phyloP scores from a whole-genome alignment of 2,113 vertebrate species.

The Varanus komodoensis region DNA sequence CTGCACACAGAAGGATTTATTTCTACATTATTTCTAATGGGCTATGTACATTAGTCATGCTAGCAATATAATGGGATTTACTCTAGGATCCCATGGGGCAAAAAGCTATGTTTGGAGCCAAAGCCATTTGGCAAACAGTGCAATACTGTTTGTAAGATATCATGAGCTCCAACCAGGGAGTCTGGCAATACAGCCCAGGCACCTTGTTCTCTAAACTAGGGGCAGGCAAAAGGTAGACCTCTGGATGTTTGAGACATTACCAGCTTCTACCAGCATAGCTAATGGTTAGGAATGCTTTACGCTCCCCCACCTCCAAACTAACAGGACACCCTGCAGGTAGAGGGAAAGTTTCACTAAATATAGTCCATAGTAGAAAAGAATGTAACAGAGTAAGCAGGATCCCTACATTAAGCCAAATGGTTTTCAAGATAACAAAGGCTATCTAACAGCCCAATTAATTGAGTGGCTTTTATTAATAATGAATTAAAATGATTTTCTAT shows the following conservation, averaged over 20 bases:
- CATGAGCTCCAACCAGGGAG: too few relatives aligned
- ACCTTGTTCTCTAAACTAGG: too few relatives aligned
- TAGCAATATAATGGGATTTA: slow-evolving; percentile 11
- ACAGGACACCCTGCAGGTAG: too few relatives aligned
- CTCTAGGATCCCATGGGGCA: background rate
- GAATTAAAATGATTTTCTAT: too few relatives aligned
- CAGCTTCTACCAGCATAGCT: too few relatives aligned
- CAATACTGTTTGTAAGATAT: too few relatives aligned
- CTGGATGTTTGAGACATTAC: too few relatives aligned
- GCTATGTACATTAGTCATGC: background rate
- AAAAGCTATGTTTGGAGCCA: background rate
- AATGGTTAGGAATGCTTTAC: too few relatives aligned
- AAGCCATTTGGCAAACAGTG: background rate
- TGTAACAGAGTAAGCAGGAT: background rate
- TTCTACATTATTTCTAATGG: slow-evolving; percentile 35
- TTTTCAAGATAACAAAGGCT: background rate
- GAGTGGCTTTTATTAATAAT: too few relatives aligned
- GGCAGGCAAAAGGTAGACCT: too few relatives aligned
- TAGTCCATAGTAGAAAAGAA: background rate
- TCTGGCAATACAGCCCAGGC: too few relatives aligned
- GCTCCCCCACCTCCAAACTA: too few relatives aligned
- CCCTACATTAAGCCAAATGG: background rate
- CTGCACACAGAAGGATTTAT: slow-evolving; percentile 9
- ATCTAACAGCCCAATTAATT: background rate
- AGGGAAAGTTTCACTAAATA: background rate